Evolutionary conservation across 1,140 invertebrate species (phyloP).

Genomic region (Camponotus vicinus): DNA sequence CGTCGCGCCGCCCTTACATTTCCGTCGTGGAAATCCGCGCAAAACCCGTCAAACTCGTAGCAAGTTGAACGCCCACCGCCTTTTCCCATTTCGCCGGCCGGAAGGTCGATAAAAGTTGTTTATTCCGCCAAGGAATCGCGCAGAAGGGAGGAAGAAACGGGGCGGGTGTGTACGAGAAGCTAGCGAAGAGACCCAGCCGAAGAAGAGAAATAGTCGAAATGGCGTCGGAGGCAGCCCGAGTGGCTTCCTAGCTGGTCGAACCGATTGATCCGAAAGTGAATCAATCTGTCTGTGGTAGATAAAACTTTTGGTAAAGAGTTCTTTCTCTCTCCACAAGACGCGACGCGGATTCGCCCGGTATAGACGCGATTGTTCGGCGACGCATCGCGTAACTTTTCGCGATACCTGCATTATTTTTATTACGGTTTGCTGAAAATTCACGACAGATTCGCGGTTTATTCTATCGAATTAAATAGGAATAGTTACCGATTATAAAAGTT

Average conservation of each 20-base stretch:
- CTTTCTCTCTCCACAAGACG: slow-evolving; percentile 12
- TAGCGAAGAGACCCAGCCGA: slow-evolving; percentile 29
- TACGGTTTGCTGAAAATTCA: slow-evolving; percentile 24
- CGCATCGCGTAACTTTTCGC: slow-evolving; percentile 41
- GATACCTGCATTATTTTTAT: slow-evolving; percentile 28
- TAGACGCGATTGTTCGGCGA: slow-evolving; percentile 44
- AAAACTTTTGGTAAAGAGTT: slow-evolving; percentile 80
- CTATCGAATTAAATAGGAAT: background rate
- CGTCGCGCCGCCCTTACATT: slow-evolving; percentile 67
- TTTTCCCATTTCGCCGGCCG: slow-evolving; percentile 77
- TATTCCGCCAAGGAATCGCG: slow-evolving; percentile 75
- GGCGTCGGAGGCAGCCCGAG: slow-evolving; percentile 57
- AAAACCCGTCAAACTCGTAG: slow-evolving; percentile 77
- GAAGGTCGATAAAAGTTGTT: slow-evolving; percentile 82
- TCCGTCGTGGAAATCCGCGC: slow-evolving; percentile 72
- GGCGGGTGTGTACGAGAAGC: slow-evolving; percentile 47
- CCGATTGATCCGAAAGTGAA: slow-evolving; percentile 75
- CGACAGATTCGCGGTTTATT: background rate
- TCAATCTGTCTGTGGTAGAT: slow-evolving; percentile 80
- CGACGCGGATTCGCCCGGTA: slow-evolving; percentile 17
- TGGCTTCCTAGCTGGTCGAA: slow-evolving; percentile 71
- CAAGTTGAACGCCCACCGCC: slow-evolving; percentile 75
- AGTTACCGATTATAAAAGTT: background rate
- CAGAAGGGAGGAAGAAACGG: slow-evolving; percentile 61
- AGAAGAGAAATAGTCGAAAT: slow-evolving; percentile 59